Evolutionary conservation across 1,140 invertebrate genomes (phyloP).

Genomic region (Lysiphlebus fabarum): DNA sequence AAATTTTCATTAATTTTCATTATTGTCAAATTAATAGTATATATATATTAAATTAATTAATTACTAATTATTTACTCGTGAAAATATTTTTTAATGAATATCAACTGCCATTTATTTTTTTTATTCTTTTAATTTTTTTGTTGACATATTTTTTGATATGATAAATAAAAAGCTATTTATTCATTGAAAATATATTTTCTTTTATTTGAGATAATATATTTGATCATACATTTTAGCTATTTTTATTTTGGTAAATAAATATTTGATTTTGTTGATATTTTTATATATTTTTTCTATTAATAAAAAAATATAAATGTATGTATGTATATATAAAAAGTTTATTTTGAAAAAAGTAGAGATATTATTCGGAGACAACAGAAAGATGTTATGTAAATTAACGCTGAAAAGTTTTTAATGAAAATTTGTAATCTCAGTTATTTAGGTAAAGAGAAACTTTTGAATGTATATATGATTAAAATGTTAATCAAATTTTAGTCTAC

Average conservation of each 20-base stretch:
- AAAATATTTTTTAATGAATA: too few species aligned
- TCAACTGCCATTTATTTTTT: too few species aligned
- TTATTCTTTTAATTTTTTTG: too few species aligned
- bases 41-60: too few species aligned
- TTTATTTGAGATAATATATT: background rate
- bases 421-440: constrained; percentile 43
- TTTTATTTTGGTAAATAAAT: background rate
- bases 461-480: constrained; percentile 36
- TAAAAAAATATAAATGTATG: background rate
- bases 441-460: constrained; percentile 28
- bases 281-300: too few species aligned
- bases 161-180: too few species aligned
- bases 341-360: constrained; percentile 13
- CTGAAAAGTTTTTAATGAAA: constrained; percentile 46
- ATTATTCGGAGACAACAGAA: constrained; percentile 18
- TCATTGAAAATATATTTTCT: too few species aligned
- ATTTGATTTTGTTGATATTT: background rate
- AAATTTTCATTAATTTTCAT: too few species aligned
- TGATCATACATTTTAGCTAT: too few species aligned
- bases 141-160: too few species aligned
- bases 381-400: constrained; percentile 36
- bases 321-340: background rate
- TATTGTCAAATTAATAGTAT: too few species aligned
- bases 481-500: constrained; percentile 44
- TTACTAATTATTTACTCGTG: too few species aligned